Base-by-base conservation (phyloP, 1,140 invertebrate genomes). In the Pinna nobilis region DNA sequence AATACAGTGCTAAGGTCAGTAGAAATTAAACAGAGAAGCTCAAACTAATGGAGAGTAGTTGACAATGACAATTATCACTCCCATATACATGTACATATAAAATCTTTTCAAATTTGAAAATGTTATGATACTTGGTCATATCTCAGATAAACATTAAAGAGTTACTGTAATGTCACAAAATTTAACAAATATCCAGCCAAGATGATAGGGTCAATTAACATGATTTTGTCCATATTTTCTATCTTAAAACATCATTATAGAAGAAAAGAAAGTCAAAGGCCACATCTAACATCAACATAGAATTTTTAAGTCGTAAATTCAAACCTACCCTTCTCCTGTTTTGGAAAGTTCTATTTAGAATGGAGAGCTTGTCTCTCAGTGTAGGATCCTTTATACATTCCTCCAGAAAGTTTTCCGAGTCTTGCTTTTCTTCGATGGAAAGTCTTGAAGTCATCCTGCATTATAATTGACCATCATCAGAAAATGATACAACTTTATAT, bases 151-250 rank as follows among this genome's bases (percentile, higher is more conserved):
- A n/a, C n/a, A n/a, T n/a, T n/a, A n/a, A n/a, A n/a, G n/a, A n/a
- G n/a, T n/a, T n/a, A n/a, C 89, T 20, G 87, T 88, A 49, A 90
- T 82, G 66, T 90, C 86, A 84, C 88, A 89, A 69, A 84, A 89
- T 28, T n/a, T n/a, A n/a, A n/a, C n/a, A n/a, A n/a, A n/a, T n/a
- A n/a, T n/a, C n/a, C n/a, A n/a, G n/a, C 85, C 60, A 82, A 85
- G n/a, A 89, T 78, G 15, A 88, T 86, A 59, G 88, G 84, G 80
- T 89, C 88, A 65, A 81, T 80, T 77, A 88, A 89, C 41, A 88
- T 64, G 79, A 84, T 81, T 18, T 82, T 70, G 74, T 89, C 83
- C 76, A 83, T 82, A 37, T 82, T 69, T 25, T 87, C 80, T 47
- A 84, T 57, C 87, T 89, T 73, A 78, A 80, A 73, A 68, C 33